A percentile compares a stretch with the other conserved stretches of the same genome.
These are phyloP conservation scores for Grallaria varia DNA, from an alignment of 2,113 vertebrate genomes.

Conservation along the genomic window DNA sequence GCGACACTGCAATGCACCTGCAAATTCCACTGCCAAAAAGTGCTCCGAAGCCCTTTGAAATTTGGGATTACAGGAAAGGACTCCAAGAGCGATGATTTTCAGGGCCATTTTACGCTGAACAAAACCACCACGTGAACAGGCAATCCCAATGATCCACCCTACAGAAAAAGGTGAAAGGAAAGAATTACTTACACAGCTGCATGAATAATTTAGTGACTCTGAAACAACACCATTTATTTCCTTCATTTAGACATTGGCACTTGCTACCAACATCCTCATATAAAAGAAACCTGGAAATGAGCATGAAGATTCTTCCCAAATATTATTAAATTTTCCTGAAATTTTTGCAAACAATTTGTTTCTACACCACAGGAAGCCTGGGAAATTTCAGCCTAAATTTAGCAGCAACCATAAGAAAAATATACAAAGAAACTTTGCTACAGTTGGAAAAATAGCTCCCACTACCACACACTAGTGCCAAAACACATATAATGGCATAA, in stretches of 20 bases:
- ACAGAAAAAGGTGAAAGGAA: background rate
- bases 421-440: background rate
- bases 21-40: background rate
- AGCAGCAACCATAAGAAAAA: background rate
- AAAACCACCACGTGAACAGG: background rate
- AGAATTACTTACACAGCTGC: background rate
- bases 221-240: background rate
- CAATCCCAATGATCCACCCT: background rate
- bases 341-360: conserved; percentile 1
- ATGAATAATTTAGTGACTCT: background rate
- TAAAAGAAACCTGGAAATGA: background rate
- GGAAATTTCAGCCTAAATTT: conserved; percentile 32
- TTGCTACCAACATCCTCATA: background rate
- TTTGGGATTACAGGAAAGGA: background rate
- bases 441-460: conserved; percentile 2
- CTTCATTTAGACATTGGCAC: background rate
- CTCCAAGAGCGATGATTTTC: background rate
- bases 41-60: background rate
- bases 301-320: background rate
- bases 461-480: background rate
- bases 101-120: background rate
- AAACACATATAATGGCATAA: conserved; percentile 7
- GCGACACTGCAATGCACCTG: background rate
- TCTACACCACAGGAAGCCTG: background rate
- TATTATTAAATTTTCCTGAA: background rate